Conservation (phyloP, 2,797 vertebrate genomes). For the Phoxinus dragarum region DNA sequence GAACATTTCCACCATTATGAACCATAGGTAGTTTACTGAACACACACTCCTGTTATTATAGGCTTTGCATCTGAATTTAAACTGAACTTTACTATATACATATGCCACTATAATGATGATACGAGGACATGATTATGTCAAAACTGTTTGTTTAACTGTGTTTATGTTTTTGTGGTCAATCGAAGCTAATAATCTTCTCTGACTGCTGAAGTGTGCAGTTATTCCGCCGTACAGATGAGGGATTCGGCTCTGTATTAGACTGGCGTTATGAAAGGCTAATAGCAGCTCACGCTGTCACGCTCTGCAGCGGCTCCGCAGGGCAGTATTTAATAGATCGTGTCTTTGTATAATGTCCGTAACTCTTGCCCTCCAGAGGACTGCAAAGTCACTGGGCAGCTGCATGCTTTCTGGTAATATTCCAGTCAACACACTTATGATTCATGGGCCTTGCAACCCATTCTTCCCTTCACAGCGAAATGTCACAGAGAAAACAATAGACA, state of each 20-base stretch:
- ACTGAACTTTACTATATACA: neutral
- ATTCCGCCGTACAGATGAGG: neutral
- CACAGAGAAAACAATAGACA: neutral
- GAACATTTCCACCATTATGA: neutral
- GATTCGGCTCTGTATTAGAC: slow-evolving; percentile 36
- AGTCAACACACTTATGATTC: neutral
- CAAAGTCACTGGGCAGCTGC: slow-evolving; percentile 20
- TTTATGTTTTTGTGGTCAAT: neutral
- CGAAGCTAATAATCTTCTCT: neutral
- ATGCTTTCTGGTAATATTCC: neutral
- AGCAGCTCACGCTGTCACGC: slow-evolving; percentile 29
- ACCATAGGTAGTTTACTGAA: neutral
- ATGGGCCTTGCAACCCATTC: neutral
- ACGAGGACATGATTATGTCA: neutral
- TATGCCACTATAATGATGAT: neutral
- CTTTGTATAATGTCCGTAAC: neutral
- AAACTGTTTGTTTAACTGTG: neutral
- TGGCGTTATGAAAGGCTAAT: slow-evolving; percentile 39
- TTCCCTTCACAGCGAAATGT: neutral
- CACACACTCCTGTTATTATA: neutral
- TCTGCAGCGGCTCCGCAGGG: slow-evolving; percentile 13
- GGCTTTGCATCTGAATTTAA: neutral
- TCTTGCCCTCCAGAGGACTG: slow-evolving; percentile 16
- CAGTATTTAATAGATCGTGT: slow-evolving; percentile 40
- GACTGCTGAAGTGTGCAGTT: neutral